These are phyloP conservation scores for Damaliscus lunatus DNA, from an alignment of 2,113 vertebrate genomes.

Conservation along the genomic window DNA sequence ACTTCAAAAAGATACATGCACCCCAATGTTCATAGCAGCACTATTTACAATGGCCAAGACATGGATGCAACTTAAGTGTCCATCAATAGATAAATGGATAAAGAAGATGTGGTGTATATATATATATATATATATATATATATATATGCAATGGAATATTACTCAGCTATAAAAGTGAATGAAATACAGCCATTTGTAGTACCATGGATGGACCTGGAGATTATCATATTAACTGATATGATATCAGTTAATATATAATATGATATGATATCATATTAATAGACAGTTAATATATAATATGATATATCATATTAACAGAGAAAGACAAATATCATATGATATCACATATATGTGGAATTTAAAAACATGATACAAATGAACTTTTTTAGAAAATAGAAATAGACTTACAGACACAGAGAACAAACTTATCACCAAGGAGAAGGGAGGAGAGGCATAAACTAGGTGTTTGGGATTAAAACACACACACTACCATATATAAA, in stretches of 20 bases:
- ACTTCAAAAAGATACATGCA: background rate
- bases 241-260: too few species aligned
- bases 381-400: background rate
- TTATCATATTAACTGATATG: background rate
- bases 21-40: background rate
- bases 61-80: background rate
- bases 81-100: background rate
- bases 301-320: too few species aligned
- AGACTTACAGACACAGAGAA: background rate
- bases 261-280: background rate
- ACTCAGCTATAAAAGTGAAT: background rate
- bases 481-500: background rate
- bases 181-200: background rate
- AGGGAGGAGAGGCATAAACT: background rate
- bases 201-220: background rate
- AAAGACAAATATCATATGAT: background rate
- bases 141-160: background rate
- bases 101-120: background rate
- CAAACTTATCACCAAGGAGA: background rate
- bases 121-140: too few species aligned
- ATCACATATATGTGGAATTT: background rate
- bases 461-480: background rate
- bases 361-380: background rate
- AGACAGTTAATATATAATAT: too few species aligned
- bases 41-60: background rate